A percentile compares a stretch with the other conserved stretches of the same genome.
phyloP scores from a whole-genome alignment of 2,888 invertebrate species.

The Watsonalla cultraria region DNA sequence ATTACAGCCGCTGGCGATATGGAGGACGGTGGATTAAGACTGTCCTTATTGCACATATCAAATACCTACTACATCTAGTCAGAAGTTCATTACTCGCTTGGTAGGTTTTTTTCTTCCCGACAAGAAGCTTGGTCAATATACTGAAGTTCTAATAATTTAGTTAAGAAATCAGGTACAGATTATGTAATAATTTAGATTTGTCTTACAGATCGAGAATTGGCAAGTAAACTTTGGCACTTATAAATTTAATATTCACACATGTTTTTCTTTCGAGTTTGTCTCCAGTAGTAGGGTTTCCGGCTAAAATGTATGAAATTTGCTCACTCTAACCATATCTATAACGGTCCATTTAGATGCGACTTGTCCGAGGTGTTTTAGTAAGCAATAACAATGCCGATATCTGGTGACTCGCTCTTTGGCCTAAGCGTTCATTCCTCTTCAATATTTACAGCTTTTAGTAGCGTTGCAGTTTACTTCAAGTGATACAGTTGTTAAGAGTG shows the following conservation, averaged over 20 bases:
- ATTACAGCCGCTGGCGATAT: too few relatives aligned
- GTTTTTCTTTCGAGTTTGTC: neutral
- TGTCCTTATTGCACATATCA: too few relatives aligned
- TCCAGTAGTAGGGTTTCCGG: neutral
- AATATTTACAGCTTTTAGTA: neutral
- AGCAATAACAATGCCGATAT: constrained; percentile 14
- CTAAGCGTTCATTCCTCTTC: neutral
- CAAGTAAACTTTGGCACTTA: too few relatives aligned
- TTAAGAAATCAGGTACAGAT: too few relatives aligned
- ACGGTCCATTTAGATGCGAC: constrained; percentile 13
- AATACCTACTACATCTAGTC: too few relatives aligned
- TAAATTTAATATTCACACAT: too few relatives aligned
- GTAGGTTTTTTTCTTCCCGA: neutral
- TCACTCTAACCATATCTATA: constrained; percentile 5
- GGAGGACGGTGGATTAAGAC: too few relatives aligned
- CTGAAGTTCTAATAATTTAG: too few relatives aligned
- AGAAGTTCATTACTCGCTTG: too few relatives aligned
- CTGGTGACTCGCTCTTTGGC: neutral
- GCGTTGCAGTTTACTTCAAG: too few relatives aligned
- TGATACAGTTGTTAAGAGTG: neutral
- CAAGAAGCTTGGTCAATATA: neutral
- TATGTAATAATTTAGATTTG: too few relatives aligned
- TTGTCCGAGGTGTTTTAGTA: constrained; percentile 11
- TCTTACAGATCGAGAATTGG: too few relatives aligned
- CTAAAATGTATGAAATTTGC: constrained; percentile 14